A percentile compares a stretch with the other conserved stretches of the same genome.
These are phyloP conservation scores for Trilocha varians DNA, from an alignment of 2,888 invertebrate genomes.

Conservation along the genomic window DNA sequence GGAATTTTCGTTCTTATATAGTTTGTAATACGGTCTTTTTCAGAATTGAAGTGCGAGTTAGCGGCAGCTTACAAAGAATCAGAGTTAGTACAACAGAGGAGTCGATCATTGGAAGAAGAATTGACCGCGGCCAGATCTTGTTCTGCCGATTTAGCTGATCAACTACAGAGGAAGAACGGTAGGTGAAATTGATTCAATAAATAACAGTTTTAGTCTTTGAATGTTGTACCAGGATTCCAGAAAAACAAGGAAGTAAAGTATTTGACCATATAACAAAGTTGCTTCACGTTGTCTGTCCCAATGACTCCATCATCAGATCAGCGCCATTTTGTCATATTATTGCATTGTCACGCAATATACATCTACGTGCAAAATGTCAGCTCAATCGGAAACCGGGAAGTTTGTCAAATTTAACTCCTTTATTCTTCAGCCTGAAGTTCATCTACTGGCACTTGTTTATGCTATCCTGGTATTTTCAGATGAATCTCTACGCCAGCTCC, in stretches of 20 bases:
- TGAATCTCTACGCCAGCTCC: constrained; percentile 45
- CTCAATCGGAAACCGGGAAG: too few species aligned
- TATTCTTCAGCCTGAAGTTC: too few species aligned
- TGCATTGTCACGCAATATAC: too few species aligned
- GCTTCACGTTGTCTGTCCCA: too few species aligned
- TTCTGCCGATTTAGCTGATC: constrained; percentile 73
- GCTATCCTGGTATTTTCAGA: constrained; percentile 28
- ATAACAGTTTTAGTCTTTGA: not conserved
- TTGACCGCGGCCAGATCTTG: constrained; percentile 71
- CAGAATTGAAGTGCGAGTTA: constrained; percentile 78
- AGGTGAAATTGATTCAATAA: not conserved
- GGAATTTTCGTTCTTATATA: too few species aligned
- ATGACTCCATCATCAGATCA: too few species aligned
- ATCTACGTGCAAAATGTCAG: too few species aligned
- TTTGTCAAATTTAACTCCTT: too few species aligned
- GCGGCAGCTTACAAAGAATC: constrained; percentile 79
- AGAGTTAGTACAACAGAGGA: constrained; percentile 73
- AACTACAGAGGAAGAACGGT: constrained; percentile 74
- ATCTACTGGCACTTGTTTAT: not conserved
- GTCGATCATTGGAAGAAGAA: constrained; percentile 76
- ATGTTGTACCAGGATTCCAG: too few species aligned
- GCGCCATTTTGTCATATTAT: too few species aligned
- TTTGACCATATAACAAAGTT: too few species aligned
- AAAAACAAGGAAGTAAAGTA: too few species aligned
- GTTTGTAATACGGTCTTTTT: constrained; percentile 13